Percentiles rank a stretch among this genome's conserved stretches.
Conservation (phyloP, 2,113 vertebrate species). For the Menura novaehollandiae region DNA sequence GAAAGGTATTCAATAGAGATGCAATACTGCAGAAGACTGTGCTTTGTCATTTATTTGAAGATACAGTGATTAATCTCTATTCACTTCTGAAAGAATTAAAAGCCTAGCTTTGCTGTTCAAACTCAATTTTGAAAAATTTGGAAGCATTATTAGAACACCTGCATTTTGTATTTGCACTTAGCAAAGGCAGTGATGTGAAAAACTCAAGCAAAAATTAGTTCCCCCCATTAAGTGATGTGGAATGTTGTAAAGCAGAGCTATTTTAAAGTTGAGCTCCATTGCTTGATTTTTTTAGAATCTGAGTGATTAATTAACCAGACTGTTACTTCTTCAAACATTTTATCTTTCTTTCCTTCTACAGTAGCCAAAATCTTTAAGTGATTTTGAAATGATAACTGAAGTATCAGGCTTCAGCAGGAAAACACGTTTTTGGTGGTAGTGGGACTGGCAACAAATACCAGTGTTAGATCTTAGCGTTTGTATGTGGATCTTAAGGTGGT, state of each 20-base stretch:
- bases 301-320: background rate
- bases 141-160: background rate
- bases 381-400: background rate
- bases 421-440: background rate
- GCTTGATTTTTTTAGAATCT: background rate
- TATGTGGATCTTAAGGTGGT: background rate
- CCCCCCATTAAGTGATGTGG: background rate
- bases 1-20: background rate
- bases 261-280: background rate
- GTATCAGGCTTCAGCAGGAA: background rate
- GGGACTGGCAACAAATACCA: background rate
- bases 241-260: background rate
- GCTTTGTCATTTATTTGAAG: background rate
- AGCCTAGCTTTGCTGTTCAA: background rate
- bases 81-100: background rate
- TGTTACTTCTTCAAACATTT: background rate
- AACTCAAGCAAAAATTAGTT: background rate
- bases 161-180: background rate
- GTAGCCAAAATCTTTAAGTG: background rate
- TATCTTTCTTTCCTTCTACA: background rate
- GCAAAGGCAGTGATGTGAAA: background rate
- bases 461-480: background rate
- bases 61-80: background rate
- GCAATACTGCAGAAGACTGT: background rate
- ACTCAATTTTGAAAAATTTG: background rate